Base-by-base conservation (phyloP, 1,140 invertebrate genomes). In the Drosophila lacteicornis region DNA sequence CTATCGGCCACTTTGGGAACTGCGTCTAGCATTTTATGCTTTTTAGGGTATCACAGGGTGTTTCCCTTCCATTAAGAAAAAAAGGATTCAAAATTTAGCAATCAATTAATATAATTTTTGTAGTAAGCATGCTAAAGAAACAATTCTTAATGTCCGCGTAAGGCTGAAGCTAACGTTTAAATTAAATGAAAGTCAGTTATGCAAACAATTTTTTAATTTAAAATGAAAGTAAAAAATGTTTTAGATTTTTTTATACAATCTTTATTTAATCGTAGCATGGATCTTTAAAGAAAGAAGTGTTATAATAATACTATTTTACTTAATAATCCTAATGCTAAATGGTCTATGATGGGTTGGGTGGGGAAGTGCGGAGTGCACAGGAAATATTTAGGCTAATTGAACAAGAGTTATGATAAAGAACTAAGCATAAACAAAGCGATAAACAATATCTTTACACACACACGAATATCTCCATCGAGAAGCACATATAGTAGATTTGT, bases 311-410 rank as follows among this genome's bases (percentile, higher is more conserved):
- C 38, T 80, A 84, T 49, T 63, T 33, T 74, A 63, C 25, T 43
- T 55, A 62, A 15, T 55, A 74, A 15, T 42, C 42, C n/a, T 81
- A 84, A 46, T 43, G 47, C 67, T 81, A 84, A 84, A 75, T 84
- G 78, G 56, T 78, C 74, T 84, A 84, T 62, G 61, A 74, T 43
- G 38, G 33, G 45, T 67, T 33, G 63, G 36, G 15, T 73, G 55
- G 65, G 63, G 47, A 51, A 38, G 60, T 81, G 78, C 57, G 43
- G 51, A 45, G 53, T 46, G 30, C 62, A 63, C 57, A 22, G 38
- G 42, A 7, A 74, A 55, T 81, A 84, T 77, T 84, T 80, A 83
- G 43, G 67, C 82, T 84, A 84, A n/a, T 68, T 68, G 40, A 66
- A 74, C 47, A 70, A 55, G 58, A 51, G 11, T 47, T 70, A 70